Evolutionary conservation across 2,113 vertebrate species (phyloP).

Genomic region (Thamnaconus septentrionalis): DNA sequence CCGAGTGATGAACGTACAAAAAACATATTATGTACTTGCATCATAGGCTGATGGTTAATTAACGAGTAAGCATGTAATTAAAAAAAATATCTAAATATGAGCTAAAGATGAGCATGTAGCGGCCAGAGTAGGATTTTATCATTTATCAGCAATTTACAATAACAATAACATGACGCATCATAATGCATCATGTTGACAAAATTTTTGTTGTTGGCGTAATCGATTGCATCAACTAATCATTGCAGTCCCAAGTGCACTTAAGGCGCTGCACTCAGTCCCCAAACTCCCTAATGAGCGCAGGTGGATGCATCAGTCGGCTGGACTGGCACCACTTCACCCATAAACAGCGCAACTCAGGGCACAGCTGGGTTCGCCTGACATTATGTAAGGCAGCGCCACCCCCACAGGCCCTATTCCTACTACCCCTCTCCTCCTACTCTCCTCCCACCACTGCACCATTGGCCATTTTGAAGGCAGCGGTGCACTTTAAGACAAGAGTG

Average conservation of each 20-base stretch:
- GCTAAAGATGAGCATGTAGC: too few relatives aligned
- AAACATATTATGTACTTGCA: too few relatives aligned
- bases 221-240: too few relatives aligned
- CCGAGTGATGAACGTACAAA: too few relatives aligned
- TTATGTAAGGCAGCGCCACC: constrained; percentile 66
- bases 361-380: constrained; percentile 61
- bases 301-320: constrained; percentile 52
- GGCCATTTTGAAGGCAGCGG: constrained; percentile 56
- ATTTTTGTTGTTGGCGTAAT: too few relatives aligned
- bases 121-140: too few relatives aligned
- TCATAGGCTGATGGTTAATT: too few relatives aligned
- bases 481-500: constrained; percentile 49
- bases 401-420: constrained; percentile 65
- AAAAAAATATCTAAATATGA: too few relatives aligned
- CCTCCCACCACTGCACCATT: constrained; percentile 55
- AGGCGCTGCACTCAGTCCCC: constrained; percentile 20
- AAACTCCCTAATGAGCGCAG: constrained; percentile 40
- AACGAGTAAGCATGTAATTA: too few relatives aligned
- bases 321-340: constrained; percentile 49
- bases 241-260: background rate
- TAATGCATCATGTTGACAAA: too few relatives aligned
- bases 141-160: too few relatives aligned
- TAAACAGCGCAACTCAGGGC: constrained; percentile 49
- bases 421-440: constrained; percentile 55
- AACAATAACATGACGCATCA: too few relatives aligned